phyloP scores from a whole-genome alignment of 2,113 vertebrate species.

The Okapia johnstoni region DNA sequence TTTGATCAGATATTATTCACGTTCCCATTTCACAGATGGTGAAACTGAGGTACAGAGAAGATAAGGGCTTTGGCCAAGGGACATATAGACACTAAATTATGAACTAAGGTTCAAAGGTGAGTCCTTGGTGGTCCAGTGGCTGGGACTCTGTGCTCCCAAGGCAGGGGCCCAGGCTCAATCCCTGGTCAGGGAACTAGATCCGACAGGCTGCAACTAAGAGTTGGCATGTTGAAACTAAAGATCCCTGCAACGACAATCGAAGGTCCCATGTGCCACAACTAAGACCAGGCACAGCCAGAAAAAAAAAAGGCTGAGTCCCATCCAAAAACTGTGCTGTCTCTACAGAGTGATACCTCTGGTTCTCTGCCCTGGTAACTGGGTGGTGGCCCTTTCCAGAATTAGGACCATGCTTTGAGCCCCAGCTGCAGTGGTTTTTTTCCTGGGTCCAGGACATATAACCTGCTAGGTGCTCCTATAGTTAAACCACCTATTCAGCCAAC shows the following conservation, averaged over 20 bases:
- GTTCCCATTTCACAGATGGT: constrained; percentile 1
- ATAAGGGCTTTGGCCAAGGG: not conserved
- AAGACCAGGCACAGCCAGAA: not conserved
- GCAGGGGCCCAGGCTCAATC: not conserved
- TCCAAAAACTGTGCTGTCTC: not conserved
- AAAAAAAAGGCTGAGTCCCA: not conserved
- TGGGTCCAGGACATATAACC: not conserved
- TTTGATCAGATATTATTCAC: not conserved
- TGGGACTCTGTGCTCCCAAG: not conserved
- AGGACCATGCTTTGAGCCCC: not conserved
- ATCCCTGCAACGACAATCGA: not conserved
- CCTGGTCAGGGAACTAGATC: not conserved
- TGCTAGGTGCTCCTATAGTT: not conserved
- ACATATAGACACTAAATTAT: not conserved
- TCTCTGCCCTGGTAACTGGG: not conserved
- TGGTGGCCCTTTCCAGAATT: not conserved
- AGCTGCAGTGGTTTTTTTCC: not conserved
- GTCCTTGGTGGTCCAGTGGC: not conserved
- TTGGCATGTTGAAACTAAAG: not conserved
- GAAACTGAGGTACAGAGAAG: not conserved
- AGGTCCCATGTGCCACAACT: not conserved
- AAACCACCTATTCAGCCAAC: not conserved
- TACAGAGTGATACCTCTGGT: not conserved
- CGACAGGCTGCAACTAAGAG: not conserved
- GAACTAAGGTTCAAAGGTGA: not conserved